Conservation (phyloP, 1,140 invertebrate species). For the Cydia strobilella region DNA sequence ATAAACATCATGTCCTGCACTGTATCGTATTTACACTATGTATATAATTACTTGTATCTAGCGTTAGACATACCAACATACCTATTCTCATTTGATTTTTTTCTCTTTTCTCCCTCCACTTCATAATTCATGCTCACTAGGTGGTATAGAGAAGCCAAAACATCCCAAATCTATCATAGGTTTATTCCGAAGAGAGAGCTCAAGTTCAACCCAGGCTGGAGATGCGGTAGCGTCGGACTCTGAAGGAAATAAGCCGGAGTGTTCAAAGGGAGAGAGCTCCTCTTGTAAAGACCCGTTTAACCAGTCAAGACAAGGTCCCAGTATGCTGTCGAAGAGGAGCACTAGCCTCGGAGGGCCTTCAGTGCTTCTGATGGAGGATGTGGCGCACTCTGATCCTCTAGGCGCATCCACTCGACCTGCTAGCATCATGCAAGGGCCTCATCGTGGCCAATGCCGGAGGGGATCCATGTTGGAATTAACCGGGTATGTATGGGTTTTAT, state of each 20-base stretch:
- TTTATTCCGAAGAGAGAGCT: conserved; percentile 85
- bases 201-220: conserved; percentile 80
- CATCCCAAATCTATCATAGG: conserved; percentile 87
- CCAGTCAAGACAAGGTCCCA: conserved; percentile 56
- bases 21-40: conserved; percentile 16
- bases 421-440: conserved; percentile 77
- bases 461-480: conserved; percentile 86
- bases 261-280: conserved; percentile 56
- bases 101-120: conserved; percentile 59
- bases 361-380: conserved; percentile 81
- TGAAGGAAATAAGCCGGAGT: conserved; percentile 74
- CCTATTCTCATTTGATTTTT: conserved; percentile 53
- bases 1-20: background rate
- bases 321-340: conserved; percentile 67
- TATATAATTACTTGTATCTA: conserved; percentile 26
- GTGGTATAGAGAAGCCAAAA: conserved; percentile 86
- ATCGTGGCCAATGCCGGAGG: conserved; percentile 82
- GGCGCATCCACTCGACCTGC: conserved; percentile 78
- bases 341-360: conserved; percentile 77
- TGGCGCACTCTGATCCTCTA: conserved; percentile 78
- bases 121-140: conserved; percentile 64
- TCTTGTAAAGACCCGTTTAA: conserved; percentile 54
- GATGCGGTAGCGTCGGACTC: conserved; percentile 74
- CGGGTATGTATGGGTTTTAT: conserved; percentile 78
- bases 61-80: conserved; percentile 36